These are phyloP conservation scores for Atrina japonica DNA, from an alignment of 2,888 invertebrate genomes.

Conservation along the genomic window DNA sequence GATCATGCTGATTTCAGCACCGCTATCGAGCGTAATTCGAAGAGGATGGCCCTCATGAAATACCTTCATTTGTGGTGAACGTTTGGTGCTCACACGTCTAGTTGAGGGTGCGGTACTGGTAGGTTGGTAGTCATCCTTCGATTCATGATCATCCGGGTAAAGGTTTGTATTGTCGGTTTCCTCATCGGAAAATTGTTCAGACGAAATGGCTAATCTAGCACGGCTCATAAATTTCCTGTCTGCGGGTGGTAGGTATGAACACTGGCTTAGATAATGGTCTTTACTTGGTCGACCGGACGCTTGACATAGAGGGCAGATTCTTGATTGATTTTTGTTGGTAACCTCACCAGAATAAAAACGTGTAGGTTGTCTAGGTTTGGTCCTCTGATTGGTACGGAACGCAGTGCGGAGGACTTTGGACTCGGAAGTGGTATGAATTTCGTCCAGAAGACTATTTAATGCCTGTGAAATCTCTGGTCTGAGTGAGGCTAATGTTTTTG, in stretches of 20 bases:
- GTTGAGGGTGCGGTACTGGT: conserved; percentile 16
- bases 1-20: no score
- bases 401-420: conserved; percentile 35
- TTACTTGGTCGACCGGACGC: conserved; percentile 40
- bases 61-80: no score
- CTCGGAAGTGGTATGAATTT: conserved; percentile 32
- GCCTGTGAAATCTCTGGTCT: no score
- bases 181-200: not conserved
- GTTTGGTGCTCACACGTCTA: conserved; percentile 43
- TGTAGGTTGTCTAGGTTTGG: not conserved
- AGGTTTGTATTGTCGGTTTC: not conserved
- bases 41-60: conserved; percentile 46
- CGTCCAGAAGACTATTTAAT: conserved; percentile 47
- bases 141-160: not conserved
- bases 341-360: conserved; percentile 7
- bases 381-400: not conserved
- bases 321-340: no score
- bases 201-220: conserved; percentile 37
- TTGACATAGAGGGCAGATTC: conserved; percentile 49
- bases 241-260: conserved; percentile 47
- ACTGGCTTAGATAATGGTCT: conserved; percentile 50
- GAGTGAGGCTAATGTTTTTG: conserved; percentile 49
- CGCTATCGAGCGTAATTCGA: conserved; percentile 47
- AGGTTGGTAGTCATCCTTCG: not conserved
- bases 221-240: conserved; percentile 46